Conservation (phyloP, 2,113 vertebrate species). For the Aplodontia rufa region DNA sequence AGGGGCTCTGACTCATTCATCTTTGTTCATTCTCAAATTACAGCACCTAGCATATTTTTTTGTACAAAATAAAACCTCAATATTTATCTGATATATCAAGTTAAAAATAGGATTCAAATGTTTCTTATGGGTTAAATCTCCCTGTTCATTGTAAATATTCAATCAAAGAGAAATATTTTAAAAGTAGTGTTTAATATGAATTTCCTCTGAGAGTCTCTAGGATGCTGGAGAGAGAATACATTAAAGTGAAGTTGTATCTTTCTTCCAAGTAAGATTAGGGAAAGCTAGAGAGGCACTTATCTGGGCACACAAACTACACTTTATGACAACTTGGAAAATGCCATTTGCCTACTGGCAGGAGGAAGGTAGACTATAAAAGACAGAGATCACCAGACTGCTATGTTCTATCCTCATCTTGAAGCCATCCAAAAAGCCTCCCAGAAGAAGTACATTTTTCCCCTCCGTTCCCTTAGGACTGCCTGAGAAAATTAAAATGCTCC, state of each 20-base stretch:
- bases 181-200: background rate
- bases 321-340: background rate
- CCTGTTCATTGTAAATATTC: background rate
- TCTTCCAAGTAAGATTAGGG: constrained; percentile 23
- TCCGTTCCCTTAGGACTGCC: constrained; percentile 39
- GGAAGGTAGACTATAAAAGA: background rate
- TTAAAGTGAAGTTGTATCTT: background rate
- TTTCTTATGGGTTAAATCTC: constrained; percentile 3
- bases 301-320: background rate
- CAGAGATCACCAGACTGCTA: background rate
- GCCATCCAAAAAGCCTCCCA: constrained; percentile 39
- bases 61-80: background rate
- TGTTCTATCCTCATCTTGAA: constrained; percentile 31
- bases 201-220: background rate
- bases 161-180: background rate
- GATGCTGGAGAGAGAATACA: background rate
- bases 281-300: background rate
- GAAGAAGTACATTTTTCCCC: constrained; percentile 60
- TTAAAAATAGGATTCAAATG: constrained; percentile 24
- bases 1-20: background rate
- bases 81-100: constrained; percentile 34
- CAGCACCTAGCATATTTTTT: constrained; percentile 23
- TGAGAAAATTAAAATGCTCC: constrained; percentile 57
- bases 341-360: constrained; percentile 25
- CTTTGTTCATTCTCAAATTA: background rate